Evolutionary conservation across 53 echinoderm and acorn worm genomes (phyloP).

Genomic region (Luidia sarsii): DNA sequence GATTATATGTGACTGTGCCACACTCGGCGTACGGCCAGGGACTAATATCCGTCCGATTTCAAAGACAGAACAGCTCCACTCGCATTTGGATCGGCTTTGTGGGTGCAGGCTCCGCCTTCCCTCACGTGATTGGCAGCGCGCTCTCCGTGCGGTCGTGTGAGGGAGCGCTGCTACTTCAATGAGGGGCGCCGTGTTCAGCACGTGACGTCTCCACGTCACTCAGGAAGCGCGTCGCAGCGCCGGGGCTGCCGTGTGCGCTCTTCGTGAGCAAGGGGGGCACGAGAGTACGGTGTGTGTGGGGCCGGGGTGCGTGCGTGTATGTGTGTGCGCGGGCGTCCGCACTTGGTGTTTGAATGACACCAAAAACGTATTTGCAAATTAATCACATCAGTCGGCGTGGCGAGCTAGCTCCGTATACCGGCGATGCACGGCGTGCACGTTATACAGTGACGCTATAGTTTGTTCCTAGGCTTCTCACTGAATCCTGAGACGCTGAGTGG

Average conservation of each 20-base stretch:
- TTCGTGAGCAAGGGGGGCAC: too few species aligned
- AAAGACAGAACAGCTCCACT: not conserved
- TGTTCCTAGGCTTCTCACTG: too few species aligned
- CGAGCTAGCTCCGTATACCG: too few species aligned
- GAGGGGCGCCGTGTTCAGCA: too few species aligned
- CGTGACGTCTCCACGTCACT: too few species aligned
- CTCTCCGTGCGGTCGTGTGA: slow-evolving; percentile 28
- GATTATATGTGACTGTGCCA: slow-evolving; percentile 59
- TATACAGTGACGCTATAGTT: too few species aligned
- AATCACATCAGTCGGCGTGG: not conserved
- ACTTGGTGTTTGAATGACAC: too few species aligned
- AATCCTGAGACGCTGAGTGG: too few species aligned
- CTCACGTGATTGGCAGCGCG: slow-evolving; percentile 54
- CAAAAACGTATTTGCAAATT: slow-evolving; percentile 14
- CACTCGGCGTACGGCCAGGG: slow-evolving; percentile 52
- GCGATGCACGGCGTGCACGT: too few species aligned
- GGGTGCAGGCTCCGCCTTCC: slow-evolving; percentile 23
- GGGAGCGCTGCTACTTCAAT: slow-evolving; percentile 35
- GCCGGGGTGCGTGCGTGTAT: not conserved
- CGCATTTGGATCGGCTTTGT: slow-evolving; percentile 22
- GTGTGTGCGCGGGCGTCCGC: not conserved
- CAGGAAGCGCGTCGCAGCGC: too few species aligned
- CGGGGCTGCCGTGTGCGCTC: too few species aligned
- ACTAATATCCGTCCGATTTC: slow-evolving; percentile 22
- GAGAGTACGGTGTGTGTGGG: not conserved